Base-by-base conservation (phyloP, 2,113 vertebrate species). In the Petrocephalus zakoni region DNA sequence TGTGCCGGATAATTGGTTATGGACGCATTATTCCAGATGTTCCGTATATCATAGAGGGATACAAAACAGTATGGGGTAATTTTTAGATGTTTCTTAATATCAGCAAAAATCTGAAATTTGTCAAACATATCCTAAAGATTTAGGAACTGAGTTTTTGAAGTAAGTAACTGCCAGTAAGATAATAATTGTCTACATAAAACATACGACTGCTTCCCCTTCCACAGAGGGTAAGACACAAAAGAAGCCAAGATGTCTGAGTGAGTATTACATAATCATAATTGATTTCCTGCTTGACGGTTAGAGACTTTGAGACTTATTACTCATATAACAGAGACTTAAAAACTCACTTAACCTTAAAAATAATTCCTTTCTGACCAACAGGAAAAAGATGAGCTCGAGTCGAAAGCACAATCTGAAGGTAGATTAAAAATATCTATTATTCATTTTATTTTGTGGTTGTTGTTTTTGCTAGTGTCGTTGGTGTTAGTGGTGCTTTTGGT, bases 351-450 rank as follows among this genome's bases (percentile, higher is more conserved):
- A 49, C 6, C 22, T 83, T 47, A 49, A 15, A 47, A 22, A 49
- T 49, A 49, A 49, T 83, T 83, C 4, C 37, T 83, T 47, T 47
- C 19, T 83, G 81, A 83, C 46, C 17, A 9, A 96, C 95, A 97
- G 97, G 87, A 96, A 92, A 78, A 96, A 96, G 94, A 96, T 97
- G 93, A 92, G 96, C 61, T 96, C 95, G 78, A 95, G 95, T 93
- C 96, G 97, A 51, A 95, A 94, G 90, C 96, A 96, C 90, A 94
- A 97, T 90, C 95, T 97, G 90, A 97, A 97, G 96, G 97, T 97
- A 94, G 25, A 11, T n/a, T 49, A 29, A 85, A 85, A 15, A 78
- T 15, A 8, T 78, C 15, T 10, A 19, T 75, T 75, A 25, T n/a
- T 25, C 21, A 25, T n/a, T 75, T 51, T 17, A 52, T 25, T 52